These are phyloP conservation scores for Charina bottae DNA, from an alignment of 2,113 vertebrate species.

Conservation along the genomic window DNA sequence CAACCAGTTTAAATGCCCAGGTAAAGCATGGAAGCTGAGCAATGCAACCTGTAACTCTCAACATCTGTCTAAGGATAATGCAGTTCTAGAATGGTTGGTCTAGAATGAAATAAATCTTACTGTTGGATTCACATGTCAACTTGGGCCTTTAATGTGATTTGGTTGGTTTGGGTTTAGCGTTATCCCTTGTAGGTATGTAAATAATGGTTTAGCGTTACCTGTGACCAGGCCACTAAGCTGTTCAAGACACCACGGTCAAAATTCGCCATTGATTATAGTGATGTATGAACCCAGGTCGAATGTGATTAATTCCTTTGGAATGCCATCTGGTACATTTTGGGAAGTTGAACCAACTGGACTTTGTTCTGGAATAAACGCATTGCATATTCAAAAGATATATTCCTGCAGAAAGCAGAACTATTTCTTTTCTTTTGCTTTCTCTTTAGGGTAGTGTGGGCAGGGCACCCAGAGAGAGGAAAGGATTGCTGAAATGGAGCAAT, in stretches of 20 bases:
- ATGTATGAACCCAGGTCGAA: neutral
- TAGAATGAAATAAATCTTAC: neutral
- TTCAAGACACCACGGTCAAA: neutral
- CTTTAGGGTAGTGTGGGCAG: neutral
- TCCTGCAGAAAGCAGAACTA: neutral
- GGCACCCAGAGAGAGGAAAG: neutral
- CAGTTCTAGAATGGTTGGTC: neutral
- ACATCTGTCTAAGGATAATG: neutral
- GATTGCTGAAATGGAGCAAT: neutral
- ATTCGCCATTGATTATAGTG: neutral
- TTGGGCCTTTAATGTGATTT: neutral
- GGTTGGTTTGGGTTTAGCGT: neutral
- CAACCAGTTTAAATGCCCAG: neutral
- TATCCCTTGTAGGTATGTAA: neutral
- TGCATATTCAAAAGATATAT: neutral
- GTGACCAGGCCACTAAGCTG: neutral
- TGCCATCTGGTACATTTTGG: neutral
- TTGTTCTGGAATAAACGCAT: neutral
- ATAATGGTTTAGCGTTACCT: neutral
- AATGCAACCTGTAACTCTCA: neutral
- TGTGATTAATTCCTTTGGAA: neutral
- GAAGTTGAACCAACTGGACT: neutral
- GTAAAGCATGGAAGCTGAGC: neutral
- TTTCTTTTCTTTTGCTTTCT: neutral
- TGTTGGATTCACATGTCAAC: neutral